Percentiles rank a stretch among this genome's conserved stretches.
Evolutionary conservation across 2,797 vertebrate genomes (phyloP).

Genomic region (Pitangus sulphuratus): DNA sequence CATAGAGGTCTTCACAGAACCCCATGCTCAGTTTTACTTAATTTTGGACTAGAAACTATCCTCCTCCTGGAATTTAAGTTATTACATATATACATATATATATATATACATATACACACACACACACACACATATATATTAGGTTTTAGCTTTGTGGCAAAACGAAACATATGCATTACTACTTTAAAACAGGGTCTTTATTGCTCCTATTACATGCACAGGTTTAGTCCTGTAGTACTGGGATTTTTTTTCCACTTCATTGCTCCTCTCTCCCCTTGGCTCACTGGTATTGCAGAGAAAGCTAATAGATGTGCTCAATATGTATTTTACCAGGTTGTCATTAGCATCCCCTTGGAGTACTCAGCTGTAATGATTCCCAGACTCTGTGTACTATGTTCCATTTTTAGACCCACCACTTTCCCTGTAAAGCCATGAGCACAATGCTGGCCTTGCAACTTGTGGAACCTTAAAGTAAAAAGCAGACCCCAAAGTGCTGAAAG

Average conservation of each 20-base stretch:
- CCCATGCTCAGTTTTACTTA: background rate
- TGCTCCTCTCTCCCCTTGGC: background rate
- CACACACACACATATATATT: background rate
- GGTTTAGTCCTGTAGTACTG: background rate
- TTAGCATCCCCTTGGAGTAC: background rate
- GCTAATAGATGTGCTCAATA: background rate
- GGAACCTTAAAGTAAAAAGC: background rate
- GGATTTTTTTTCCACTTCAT: background rate
- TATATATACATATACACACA: no score
- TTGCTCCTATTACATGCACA: background rate
- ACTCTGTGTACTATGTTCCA: background rate
- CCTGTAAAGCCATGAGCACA: background rate
- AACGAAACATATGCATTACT: background rate
- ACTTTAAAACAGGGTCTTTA: background rate
- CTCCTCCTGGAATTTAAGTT: background rate
- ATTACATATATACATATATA: background rate
- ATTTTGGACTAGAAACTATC: background rate
- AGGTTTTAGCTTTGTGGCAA: background rate
- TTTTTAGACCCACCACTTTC: slow-evolving; percentile 29
- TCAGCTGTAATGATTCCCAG: slow-evolving; percentile 34
- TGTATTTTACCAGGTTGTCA: slow-evolving; percentile 22
- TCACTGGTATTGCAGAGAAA: background rate
- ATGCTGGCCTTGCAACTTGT: slow-evolving; percentile 13
- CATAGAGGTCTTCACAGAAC: background rate
- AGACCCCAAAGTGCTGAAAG: slow-evolving; percentile 1